Evolutionary conservation across 2,113 vertebrate genomes (phyloP), one percentile per base, ranked within the genome.

Genomic region (Rhinogobius similis): DNA sequence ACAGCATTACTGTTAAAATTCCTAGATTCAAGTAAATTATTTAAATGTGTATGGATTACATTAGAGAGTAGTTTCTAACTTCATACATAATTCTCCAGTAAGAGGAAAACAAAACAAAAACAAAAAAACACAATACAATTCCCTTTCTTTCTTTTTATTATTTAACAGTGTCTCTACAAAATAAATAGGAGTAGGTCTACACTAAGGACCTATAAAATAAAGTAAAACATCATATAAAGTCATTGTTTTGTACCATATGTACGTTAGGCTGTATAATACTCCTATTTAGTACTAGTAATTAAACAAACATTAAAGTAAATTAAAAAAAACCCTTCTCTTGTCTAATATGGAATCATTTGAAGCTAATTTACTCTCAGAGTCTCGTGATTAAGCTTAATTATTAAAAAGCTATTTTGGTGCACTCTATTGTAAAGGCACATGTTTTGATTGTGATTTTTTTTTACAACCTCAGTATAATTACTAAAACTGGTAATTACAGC

Each of bases 1-100:
- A 95, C 93, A 96, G 86, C 88, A 82, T 52, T 75, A 58, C 73
- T 74, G 62, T 82, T 87, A 87, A 93, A 92, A 93, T 83, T 91
- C 90, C 91, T 91, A 94, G 85, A 94, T 96, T 96, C 93, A 95
- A 96, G 94, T 95, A 95, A 91, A 58, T 13, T 24, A 58, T 29
- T 29, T 58, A 13, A 56, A 26, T 27, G 5, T 16, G 43, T 46
- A 6, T 21, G 18, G 18, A 21, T 50, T 50, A 50, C 29, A 76
- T 70, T 27, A 73, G 48, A 65, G 23, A 61, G 73, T 81, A 59
- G 23, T 36, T 59, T 26, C 39, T 55, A 39, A 5, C 10, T 21
- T 44, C 43, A 23, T 23, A 52, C 50, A 23, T 1, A 52, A 38
- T 32, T 77, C 73, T 39, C 70, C 70, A 62, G 14, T 76, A 48